Conservation (phyloP, 2,888 invertebrate species). For the Aspidiotus rigidus region DNA sequence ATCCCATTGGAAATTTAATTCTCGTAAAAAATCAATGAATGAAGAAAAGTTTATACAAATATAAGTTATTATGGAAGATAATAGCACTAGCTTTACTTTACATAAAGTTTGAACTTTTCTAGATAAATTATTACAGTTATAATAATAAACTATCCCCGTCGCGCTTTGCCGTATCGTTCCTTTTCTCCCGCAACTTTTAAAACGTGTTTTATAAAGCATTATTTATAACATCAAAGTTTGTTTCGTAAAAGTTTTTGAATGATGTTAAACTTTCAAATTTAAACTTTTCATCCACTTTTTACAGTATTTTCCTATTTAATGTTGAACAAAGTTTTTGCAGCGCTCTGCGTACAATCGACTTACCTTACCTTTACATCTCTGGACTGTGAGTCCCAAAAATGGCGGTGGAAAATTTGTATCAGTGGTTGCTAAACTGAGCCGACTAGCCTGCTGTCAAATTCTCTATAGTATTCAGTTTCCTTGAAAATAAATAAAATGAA, state of each 20-base stretch:
- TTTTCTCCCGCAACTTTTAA: slow-evolving; percentile 29
- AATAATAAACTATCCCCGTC: slow-evolving; percentile 32
- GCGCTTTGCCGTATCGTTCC: slow-evolving; percentile 20
- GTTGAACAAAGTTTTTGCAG: slow-evolving; percentile 29
- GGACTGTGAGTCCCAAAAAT: slow-evolving; percentile 5
- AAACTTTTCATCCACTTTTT: slow-evolving; percentile 33
- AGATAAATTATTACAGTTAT: slow-evolving; percentile 34
- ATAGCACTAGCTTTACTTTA: slow-evolving; percentile 30
- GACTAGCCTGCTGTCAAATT: too few species aligned
- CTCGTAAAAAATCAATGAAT: slow-evolving; percentile 33
- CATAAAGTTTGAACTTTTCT: slow-evolving; percentile 34
- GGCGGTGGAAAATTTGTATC: slow-evolving; percentile 7
- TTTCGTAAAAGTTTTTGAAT: slow-evolving; percentile 33
- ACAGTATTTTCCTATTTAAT: slow-evolving; percentile 34
- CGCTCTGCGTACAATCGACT: slow-evolving; percentile 21
- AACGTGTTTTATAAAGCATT: slow-evolving; percentile 34
- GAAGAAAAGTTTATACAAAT: slow-evolving; percentile 33
- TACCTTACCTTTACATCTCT: slow-evolving; percentile 31
- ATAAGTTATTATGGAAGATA: slow-evolving; percentile 32
- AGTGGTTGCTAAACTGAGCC: slow-evolving; percentile 1
- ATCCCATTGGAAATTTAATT: slow-evolving; percentile 32
- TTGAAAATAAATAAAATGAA: too few species aligned
- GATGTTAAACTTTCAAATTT: slow-evolving; percentile 34
- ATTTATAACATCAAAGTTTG: slow-evolving; percentile 34
- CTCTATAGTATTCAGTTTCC: too few species aligned